Percentiles rank a stretch among this genome's conserved stretches.
These are phyloP conservation scores for Cataglyphis livida DNA, from an alignment of 2,888 invertebrate species.

Conservation along the genomic window DNA sequence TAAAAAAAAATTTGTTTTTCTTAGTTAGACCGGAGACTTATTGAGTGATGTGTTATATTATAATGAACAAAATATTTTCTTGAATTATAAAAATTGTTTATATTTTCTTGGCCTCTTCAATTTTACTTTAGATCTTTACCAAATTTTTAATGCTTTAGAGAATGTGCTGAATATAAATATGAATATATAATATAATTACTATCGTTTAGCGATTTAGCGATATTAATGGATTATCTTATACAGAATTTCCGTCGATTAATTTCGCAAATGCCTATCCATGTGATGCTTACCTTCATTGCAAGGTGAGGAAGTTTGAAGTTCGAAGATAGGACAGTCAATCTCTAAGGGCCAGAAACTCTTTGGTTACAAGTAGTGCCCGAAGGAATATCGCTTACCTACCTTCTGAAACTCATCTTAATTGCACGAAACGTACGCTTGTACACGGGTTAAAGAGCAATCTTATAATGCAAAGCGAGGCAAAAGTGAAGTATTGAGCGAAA, in stretches of 20 bases:
- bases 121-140: not conserved
- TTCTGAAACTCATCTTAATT: constrained; percentile 54
- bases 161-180: not conserved
- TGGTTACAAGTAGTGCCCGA: constrained; percentile 52
- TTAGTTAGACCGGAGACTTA: too few relatives aligned
- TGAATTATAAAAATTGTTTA: not conserved
- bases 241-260: constrained; percentile 33
- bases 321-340: constrained; percentile 51
- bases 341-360: constrained; percentile 49
- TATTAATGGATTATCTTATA: not conserved
- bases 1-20: too few relatives aligned
- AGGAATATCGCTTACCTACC: constrained; percentile 62
- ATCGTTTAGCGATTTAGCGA: not conserved
- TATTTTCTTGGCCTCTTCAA: not conserved
- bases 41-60: too few relatives aligned
- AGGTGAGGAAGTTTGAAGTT: constrained; percentile 39
- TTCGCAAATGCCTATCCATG: constrained; percentile 23
- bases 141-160: not conserved
- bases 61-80: not conserved
- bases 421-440: constrained; percentile 49
- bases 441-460: constrained; percentile 61
- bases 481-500: constrained; percentile 70
- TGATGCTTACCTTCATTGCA: constrained; percentile 5
- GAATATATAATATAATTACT: not conserved
- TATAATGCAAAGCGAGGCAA: constrained; percentile 60